Evolutionary conservation across 2,888 invertebrate genomes (phyloP).

Genomic region (Sminthurinus aureus): DNA sequence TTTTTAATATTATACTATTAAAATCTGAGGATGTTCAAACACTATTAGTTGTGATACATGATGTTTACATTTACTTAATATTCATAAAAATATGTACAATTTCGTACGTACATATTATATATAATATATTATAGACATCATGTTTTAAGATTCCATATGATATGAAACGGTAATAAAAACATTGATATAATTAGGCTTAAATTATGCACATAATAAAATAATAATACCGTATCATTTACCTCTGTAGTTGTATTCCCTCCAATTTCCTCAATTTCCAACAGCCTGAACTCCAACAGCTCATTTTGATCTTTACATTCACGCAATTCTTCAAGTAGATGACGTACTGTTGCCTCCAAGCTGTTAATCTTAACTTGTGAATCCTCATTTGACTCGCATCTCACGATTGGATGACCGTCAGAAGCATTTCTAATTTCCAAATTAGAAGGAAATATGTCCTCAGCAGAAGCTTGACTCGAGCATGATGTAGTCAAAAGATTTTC

Average conservation of each 20-base stretch:
- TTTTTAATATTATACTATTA: no score
- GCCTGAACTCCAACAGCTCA: conserved; percentile 80
- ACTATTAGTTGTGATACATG: no score
- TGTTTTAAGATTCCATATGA: no score
- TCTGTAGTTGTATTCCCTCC: conserved; percentile 31
- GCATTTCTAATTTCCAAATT: conserved; percentile 37
- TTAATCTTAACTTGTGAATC: conserved; percentile 45
- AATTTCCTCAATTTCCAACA: conserved; percentile 75
- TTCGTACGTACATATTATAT: no score
- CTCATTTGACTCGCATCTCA: conserved; percentile 24
- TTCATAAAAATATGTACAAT: no score
- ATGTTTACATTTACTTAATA: no score
- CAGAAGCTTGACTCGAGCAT: conserved; percentile 36
- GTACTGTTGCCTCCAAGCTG: conserved; percentile 55
- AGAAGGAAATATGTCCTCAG: conserved; percentile 32
- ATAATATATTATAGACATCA: no score
- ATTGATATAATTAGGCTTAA: no score
- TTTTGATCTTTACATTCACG: conserved; percentile 80
- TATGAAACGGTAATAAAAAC: no score
- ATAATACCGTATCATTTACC: neutral
- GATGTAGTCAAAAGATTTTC: conserved; percentile 38
- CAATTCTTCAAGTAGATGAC: conserved; percentile 70
- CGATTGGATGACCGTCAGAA: conserved; percentile 27
- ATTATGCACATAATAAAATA: no score
- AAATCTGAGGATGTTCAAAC: no score